These are phyloP conservation scores for Zygogramma bicolorata DNA, from an alignment of 2,888 invertebrate species.

Conservation along the genomic window DNA sequence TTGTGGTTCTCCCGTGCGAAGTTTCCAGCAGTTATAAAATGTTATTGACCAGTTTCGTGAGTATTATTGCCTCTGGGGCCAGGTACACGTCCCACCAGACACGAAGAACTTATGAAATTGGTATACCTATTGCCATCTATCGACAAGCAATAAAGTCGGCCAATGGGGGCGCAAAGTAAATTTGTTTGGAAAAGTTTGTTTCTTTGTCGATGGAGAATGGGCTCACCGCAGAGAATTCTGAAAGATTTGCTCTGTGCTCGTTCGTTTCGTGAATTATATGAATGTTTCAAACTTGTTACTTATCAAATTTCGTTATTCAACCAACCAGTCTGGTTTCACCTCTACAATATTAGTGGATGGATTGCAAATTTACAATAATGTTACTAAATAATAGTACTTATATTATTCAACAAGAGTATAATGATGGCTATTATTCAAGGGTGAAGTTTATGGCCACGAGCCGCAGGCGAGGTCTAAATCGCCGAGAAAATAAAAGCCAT, in stretches of 20 bases:
- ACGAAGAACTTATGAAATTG: slow-evolving; percentile 2
- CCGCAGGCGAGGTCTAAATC: too few species aligned
- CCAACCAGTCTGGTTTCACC: too few species aligned
- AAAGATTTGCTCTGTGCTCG: background rate
- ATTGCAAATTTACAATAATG: too few species aligned
- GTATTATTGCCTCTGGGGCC: background rate
- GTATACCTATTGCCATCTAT: slow-evolving; percentile 1
- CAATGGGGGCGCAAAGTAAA: background rate
- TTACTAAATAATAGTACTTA: too few species aligned
- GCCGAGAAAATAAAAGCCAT: too few species aligned
- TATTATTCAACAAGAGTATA: too few species aligned
- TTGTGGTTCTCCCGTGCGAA: background rate
- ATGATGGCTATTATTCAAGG: too few species aligned
- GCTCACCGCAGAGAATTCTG: too few species aligned
- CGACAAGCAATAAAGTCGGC: background rate
- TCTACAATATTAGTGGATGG: too few species aligned
- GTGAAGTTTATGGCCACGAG: too few species aligned
- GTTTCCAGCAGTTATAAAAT: background rate
- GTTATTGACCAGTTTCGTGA: background rate
- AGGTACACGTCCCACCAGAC: background rate
- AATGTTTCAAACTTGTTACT: background rate
- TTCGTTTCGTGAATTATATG: too few species aligned
- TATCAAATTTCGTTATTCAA: too few species aligned
- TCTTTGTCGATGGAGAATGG: background rate
- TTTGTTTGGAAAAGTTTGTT: background rate